Evolutionary conservation across 2,888 invertebrate genomes (phyloP).

Genomic region (Caenorhabditis angaria): DNA sequence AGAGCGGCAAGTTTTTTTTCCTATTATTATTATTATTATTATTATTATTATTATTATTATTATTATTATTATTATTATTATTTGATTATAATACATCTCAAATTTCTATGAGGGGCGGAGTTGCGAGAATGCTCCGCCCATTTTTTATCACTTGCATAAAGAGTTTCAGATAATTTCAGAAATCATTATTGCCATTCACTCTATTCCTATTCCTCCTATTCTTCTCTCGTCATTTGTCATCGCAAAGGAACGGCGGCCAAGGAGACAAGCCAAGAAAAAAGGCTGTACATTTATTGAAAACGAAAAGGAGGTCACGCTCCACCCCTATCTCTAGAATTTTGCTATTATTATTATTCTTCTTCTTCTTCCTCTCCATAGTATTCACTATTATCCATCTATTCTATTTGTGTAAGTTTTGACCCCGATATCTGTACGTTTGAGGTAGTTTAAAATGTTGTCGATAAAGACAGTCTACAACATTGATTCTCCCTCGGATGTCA

Average conservation of each 20-base stretch:
- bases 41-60: neutral
- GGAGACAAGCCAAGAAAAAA: neutral
- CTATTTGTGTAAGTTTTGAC: neutral
- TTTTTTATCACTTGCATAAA: conserved; percentile 1
- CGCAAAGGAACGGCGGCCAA: too few species aligned
- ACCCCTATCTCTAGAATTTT: neutral
- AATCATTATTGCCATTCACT: too few species aligned
- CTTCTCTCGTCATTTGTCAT: neutral
- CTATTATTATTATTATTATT: neutral
- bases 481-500: conserved; percentile 33
- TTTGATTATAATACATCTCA: neutral
- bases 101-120: neutral
- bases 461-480: conserved; percentile 26
- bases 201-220: too few species aligned
- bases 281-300: neutral
- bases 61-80: neutral
- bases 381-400: neutral
- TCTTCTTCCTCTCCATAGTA: neutral
- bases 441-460: conserved; percentile 52
- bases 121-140: neutral
- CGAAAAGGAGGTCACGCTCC: neutral
- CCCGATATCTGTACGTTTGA: conserved; percentile 17
- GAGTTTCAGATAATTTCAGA: neutral
- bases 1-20: too few species aligned
- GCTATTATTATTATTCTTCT: neutral